Evolutionary conservation across 2,888 invertebrate species (phyloP), one percentile per base, ranked within the genome.

Genomic region (Chironomus riparius): DNA sequence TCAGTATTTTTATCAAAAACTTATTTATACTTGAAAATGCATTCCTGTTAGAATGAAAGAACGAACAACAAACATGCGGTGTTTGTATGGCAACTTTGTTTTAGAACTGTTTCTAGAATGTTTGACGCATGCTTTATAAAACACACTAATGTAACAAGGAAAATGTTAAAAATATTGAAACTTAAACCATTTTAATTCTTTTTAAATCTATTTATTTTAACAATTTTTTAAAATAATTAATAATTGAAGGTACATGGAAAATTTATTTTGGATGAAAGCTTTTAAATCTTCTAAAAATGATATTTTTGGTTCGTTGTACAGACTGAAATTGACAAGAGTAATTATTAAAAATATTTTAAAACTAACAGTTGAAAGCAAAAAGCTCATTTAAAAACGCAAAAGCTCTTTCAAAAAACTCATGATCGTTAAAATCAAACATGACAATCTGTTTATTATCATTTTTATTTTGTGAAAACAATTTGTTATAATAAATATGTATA

Each of bases 201-300:
- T 12, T 12, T 48, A 12, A 48, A 3, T 50, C 12, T 50, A 50
- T 50, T 50, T 50, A 13, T 65, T 21, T 65, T 7, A 65, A 65
- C 10, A 18, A 18, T 15, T 21, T 21, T 65, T 12, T 12, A 12
- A n/a, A n/a, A n/a, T n/a, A n/a, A n/a, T n/a, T n/a, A n/a, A n/a
- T n/a, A n/a, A n/a, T n/a, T n/a, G n/a, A n/a, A n/a, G n/a, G n/a
- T n/a, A n/a, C 5, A 28, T 28, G 28, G 28, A 28, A 38, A 38
- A 10, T 38, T 38, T 1, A 38, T 22, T 38, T 47, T 47, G 47
- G 70, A 22, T 47, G 48, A 22, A 70, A 50, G 22, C 70, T 70
- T 50, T 70, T 47, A 21, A 70, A 70, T 50, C 70, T 47, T 22
- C 70, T 21, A 13, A 70, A 70, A 21, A 70, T 5, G 7, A 70